A percentile compares a stretch with the other conserved stretches of the same genome.
phyloP scores from a whole-genome alignment of 1,140 invertebrate genomes.

The Bombus impatiens region DNA sequence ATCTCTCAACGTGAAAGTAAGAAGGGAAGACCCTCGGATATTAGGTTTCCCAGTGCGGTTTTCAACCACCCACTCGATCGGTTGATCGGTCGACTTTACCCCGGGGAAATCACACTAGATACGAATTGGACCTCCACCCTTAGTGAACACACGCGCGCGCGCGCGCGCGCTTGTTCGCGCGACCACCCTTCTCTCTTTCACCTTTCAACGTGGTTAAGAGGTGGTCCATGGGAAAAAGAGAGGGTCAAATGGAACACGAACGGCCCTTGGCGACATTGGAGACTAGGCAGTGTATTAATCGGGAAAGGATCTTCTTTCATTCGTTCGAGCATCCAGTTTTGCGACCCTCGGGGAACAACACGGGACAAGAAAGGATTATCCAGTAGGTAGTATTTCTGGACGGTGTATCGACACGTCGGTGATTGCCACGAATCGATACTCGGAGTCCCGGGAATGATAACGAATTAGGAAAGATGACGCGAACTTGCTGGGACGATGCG shows the following conservation, averaged over 20 bases:
- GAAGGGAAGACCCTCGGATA: slow-evolving; percentile 76
- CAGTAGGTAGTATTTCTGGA: slow-evolving; percentile 55
- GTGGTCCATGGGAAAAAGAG: slow-evolving; percentile 41
- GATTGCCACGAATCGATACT: slow-evolving; percentile 59
- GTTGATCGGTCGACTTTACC: slow-evolving; percentile 81
- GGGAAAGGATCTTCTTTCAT: slow-evolving; percentile 67
- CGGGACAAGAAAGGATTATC: slow-evolving; percentile 65
- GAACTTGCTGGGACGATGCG: neutral
- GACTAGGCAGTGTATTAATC: slow-evolving; percentile 66
- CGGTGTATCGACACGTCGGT: slow-evolving; percentile 63
- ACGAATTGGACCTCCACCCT: slow-evolving; percentile 73
- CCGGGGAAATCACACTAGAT: slow-evolving; percentile 82
- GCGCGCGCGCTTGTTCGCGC: slow-evolving; percentile 23
- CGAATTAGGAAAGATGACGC: neutral
- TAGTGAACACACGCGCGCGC: slow-evolving; percentile 31
- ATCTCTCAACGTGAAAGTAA: slow-evolving; percentile 65
- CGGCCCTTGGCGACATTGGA: slow-evolving; percentile 56
- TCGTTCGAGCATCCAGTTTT: slow-evolving; percentile 46
- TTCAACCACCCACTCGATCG: slow-evolving; percentile 82
- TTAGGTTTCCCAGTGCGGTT: slow-evolving; percentile 82
- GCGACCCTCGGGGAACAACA: slow-evolving; percentile 18
- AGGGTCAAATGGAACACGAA: slow-evolving; percentile 3
- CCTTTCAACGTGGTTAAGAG: slow-evolving; percentile 65
- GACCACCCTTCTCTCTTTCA: slow-evolving; percentile 51
- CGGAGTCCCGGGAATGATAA: neutral